A percentile compares a stretch with the other conserved stretches of the same genome.
These are phyloP conservation scores for Mobula hypostoma DNA, from an alignment of 2,113 vertebrate genomes.

Conservation along the genomic window DNA sequence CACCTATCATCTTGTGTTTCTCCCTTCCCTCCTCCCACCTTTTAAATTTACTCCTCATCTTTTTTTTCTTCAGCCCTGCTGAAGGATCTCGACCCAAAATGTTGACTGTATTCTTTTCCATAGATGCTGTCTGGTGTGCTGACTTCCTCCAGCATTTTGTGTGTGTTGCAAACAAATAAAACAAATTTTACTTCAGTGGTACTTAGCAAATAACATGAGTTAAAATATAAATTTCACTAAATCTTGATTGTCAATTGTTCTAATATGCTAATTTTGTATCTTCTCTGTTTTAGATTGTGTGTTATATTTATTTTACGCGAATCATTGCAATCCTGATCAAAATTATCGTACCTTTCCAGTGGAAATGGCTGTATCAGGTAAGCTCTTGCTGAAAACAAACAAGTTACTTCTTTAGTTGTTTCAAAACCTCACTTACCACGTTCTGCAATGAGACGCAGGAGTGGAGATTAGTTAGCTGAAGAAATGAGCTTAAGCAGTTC, in stretches of 20 bases:
- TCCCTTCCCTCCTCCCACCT: no score
- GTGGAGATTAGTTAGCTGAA: background rate
- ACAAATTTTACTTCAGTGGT: no score
- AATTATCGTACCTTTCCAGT: constrained; percentile 77
- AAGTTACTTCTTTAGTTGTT: background rate
- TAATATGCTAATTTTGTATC: background rate
- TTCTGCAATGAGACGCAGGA: background rate
- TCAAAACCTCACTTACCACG: background rate
- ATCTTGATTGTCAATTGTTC: background rate
- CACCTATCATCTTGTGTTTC: no score
- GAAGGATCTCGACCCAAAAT: no score
- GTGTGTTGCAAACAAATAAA: no score
- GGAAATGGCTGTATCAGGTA: constrained; percentile 85
- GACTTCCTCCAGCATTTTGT: no score
- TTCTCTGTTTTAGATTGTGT: constrained; percentile 64
- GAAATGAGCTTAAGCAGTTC: background rate
- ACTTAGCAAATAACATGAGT: background rate
- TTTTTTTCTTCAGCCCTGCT: no score
- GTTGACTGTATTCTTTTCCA: no score
- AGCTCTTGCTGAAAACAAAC: constrained; percentile 6
- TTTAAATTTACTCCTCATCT: no score
- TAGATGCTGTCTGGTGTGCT: no score
- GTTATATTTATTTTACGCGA: constrained; percentile 81
- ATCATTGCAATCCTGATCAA: constrained; percentile 81
- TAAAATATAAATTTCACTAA: background rate